phyloP scores from a whole-genome alignment of 2,797 vertebrate species.

The Tadarida brasiliensis region DNA sequence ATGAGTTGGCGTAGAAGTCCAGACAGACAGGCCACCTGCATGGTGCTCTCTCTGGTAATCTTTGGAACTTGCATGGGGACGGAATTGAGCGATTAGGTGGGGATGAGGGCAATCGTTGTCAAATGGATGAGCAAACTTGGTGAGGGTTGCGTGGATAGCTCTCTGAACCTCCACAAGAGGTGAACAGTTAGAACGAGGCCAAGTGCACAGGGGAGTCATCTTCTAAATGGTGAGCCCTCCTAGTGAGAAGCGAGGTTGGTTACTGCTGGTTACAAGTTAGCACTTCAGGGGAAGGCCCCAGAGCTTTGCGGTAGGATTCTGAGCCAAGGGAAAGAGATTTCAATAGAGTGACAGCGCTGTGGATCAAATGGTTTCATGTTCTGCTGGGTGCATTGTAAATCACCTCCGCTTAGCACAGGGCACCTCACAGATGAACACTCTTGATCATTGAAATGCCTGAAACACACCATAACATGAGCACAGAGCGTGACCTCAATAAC shows the following conservation, averaged over 20 bases:
- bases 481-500: constrained; percentile 37
- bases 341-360: not conserved
- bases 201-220: not conserved
- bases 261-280: not conserved
- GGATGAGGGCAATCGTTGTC: not conserved
- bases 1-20: not conserved
- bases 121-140: not conserved
- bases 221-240: not conserved
- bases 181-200: constrained; percentile 21
- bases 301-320: not conserved
- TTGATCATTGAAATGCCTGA: constrained; percentile 4
- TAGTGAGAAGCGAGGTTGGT: not conserved
- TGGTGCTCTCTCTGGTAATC: not conserved
- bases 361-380: not conserved
- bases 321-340: not conserved
- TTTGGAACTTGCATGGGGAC: not conserved
- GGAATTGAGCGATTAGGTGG: not conserved
- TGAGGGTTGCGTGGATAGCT: not conserved
- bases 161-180: not conserved
- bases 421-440: not conserved
- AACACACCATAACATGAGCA: constrained; percentile 38
- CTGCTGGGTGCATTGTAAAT: not conserved
- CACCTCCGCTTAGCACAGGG: not conserved
- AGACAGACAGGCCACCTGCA: not conserved
- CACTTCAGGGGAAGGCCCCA: not conserved